These are phyloP conservation scores for Phaethon lepturus DNA, from an alignment of 2,113 vertebrate species.

Conservation along the genomic window DNA sequence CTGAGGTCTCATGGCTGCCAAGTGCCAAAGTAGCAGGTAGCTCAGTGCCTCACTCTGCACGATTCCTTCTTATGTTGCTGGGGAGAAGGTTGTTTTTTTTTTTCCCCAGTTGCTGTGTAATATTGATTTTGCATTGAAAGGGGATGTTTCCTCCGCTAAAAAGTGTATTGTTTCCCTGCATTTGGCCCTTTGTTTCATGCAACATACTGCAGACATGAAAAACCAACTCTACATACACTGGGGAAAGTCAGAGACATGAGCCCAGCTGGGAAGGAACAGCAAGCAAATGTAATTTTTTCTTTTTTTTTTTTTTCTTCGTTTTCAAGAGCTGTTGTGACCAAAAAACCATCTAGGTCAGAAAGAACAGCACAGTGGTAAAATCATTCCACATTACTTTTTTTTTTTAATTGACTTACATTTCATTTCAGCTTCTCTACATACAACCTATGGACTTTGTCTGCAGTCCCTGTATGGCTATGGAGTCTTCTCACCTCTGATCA, in stretches of 20 bases:
- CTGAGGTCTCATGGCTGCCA: not conserved
- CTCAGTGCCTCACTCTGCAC: not conserved
- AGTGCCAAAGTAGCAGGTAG: not conserved
- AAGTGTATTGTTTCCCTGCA: not conserved
- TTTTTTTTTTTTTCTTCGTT: not conserved
- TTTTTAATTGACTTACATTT: not conserved
- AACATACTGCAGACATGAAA: not conserved
- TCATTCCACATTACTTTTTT: not conserved
- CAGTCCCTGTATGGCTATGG: not conserved
- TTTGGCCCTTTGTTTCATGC: not conserved
- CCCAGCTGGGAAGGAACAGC: not conserved
- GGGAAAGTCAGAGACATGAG: not conserved
- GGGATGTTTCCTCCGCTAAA: not conserved
- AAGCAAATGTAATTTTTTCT: accelerated
- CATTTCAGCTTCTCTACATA: not conserved
- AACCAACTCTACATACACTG: not conserved
- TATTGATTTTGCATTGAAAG: not conserved
- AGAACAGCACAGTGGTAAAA: not conserved
- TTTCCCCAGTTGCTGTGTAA: not conserved
- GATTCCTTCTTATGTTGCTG: not conserved
- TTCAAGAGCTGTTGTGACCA: not conserved
- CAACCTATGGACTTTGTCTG: not conserved
- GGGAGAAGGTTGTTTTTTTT: not conserved
- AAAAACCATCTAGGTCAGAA: not conserved
- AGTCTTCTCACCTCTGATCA: not conserved